Base-by-base conservation (phyloP, 1,140 invertebrate species). In the Zaprionus vittiger region DNA sequence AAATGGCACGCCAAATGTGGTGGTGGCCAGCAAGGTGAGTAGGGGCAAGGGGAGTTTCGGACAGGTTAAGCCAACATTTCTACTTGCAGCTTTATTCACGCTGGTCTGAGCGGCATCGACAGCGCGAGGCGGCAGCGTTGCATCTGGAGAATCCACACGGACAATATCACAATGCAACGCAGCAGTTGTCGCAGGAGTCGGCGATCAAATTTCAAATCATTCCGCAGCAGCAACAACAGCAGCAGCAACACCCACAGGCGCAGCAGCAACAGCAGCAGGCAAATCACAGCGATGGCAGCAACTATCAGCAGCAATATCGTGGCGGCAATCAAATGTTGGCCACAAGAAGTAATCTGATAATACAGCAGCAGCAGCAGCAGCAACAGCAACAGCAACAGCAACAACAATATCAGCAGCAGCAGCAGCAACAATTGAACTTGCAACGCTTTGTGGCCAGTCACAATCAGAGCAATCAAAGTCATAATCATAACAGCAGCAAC, bases 121-220 rank as follows among this genome's bases (percentile, higher is more conserved):
- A 91, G 68, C 83, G 79, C 4, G 82, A 84, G 59, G 55, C 47
- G 31, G 17, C 47, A 17, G 17, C 62, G 15, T 17, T 77, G 70
- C 73, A 84, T 24, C 52, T 92, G 73, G 91, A 91, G 12, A 86
- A 76, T 31, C 62, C 79, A 2, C 77, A 84, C 20, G 64, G 68
- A n/a, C 89, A 91, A 55, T 91, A 79, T 22, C 91, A 92, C 71
- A 81, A 81, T 76, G 83, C 81, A 59, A 91, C 87, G 38, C 91
- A 92, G 70, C 84, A 91, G 57, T 66, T 91, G 80, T 63, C 84
- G 34, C 91, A 91, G 56, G 91, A 92, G 62, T 83, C 83, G 61
- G 87, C 91, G 38, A 93, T 93, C 57, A 93, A 93, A 78, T 93
- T 93, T 69, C 92, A 93, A 91, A 92, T 93, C 75, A 93, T 93